Evolutionary conservation across 2,888 invertebrate species (phyloP), one percentile per base, ranked within the genome.

Genomic region (Athripsodes cinereus): DNA sequence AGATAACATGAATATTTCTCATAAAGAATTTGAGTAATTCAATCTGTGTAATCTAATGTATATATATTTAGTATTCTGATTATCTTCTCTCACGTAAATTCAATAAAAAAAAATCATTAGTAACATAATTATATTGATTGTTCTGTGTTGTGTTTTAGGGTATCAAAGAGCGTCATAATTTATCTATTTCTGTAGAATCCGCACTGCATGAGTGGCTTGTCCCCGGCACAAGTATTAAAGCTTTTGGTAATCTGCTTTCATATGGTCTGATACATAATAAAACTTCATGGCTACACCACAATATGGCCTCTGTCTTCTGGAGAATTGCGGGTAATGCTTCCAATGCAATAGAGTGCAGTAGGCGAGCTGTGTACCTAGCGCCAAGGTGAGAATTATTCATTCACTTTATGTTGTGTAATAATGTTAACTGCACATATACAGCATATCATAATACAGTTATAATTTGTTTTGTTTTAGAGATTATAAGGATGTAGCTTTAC

Each of bases 281-380:
- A 55, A 83, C 87, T 1, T 90, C 88, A 0, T 92, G 91, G 91
- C 71, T 90, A 31, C 82, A 90, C 68, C 86, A 89, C 67, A 89
- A 90, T 69, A 79, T 90, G 72, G 91, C 88, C 31, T 83, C 89
- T 1, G 78, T 89, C 64, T 91, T 85, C 72, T 92, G 91, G 91
- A 76, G 90, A 64, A 81, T 86, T 1, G 81, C 81, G 67, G 91
- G 90, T 13, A 81, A 87, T 68, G 84, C 87, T 1, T 80, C 81
- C n/a, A 84, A 86, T 66, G 89, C 90, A n/a, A 72, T 91, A 54
- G 90, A 92, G 67, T 92, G 92, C 72, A 81, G 86, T 58, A 78
- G 90, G 34, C 74, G 89, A 59, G 88, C 91, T 22, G 79, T 92
- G 55, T 85, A 88, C 70, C 85, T 82, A 73, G 85, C 87, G 54